phyloP scores from a whole-genome alignment of 2,888 invertebrate species.

The Pyrrhosoma nymphula region DNA sequence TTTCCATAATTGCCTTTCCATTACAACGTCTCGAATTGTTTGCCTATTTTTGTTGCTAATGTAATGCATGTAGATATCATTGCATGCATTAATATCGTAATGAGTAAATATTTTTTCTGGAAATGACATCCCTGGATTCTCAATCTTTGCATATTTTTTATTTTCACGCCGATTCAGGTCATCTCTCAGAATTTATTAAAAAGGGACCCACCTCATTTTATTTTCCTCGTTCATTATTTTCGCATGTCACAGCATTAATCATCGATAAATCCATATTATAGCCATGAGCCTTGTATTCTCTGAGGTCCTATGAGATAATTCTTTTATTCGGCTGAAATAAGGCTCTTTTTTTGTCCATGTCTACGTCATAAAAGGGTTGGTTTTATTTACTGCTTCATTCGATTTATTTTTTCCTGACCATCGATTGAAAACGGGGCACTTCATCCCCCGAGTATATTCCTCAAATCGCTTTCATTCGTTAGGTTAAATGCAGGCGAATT shows the following conservation, averaged over 20 bases:
- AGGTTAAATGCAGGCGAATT: neutral
- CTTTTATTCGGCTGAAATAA: neutral
- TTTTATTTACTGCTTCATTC: constrained; percentile 15
- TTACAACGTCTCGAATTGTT: too few species aligned
- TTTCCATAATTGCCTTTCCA: too few species aligned
- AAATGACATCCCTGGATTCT: too few species aligned
- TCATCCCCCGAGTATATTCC: neutral
- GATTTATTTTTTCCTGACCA: neutral
- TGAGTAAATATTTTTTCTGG: too few species aligned
- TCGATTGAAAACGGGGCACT: neutral
- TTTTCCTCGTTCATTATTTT: neutral
- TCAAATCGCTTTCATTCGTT: neutral
- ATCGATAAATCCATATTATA: neutral
- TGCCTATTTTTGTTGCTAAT: too few species aligned
- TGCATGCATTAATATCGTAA: too few species aligned
- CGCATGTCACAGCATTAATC: neutral
- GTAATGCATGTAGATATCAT: too few species aligned
- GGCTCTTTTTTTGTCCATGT: neutral
- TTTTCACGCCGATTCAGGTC: neutral
- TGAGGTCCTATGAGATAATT: neutral
- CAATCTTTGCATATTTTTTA: neutral
- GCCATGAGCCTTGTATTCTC: neutral
- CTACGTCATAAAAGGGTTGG: neutral
- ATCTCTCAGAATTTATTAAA: neutral
- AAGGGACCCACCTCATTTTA: neutral